Base-by-base conservation (phyloP, 2,113 vertebrate species). In the Oreochromis aureus region DNA sequence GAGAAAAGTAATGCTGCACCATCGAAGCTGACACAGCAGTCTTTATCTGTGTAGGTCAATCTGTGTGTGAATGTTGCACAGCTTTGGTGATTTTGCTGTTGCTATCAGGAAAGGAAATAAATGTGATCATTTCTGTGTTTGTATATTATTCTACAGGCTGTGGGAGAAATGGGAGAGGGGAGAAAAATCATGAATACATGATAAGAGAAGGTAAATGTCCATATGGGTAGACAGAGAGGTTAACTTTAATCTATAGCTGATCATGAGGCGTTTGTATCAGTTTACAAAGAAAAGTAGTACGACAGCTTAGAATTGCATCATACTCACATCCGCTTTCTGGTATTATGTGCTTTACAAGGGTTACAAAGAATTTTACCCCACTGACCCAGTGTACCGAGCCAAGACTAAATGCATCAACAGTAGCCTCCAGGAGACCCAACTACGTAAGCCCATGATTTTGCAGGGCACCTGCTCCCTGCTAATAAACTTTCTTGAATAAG, bases 401-500 rank as follows among this genome's bases (percentile, higher is more conserved):
- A 69, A 24, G 44, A 34, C 18, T 78, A 30, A 12, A 41, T 69
- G 63, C 48, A 44, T 84, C 24, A 44, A 55, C 34, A 73, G 22
- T 39, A 12, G 34, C 66, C 34, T 30, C 51, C 66, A 58, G 24
- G 56, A 58, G 53, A 15, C 19, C 4, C 10, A n/a, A 27, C 44
- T 51, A 44, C 27, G 5, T 71, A 61, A 34, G 71, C 41, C 19
- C 7, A 5, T 9, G 53, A 69, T 53, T 22, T 30, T 36, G 56
- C 36, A 34, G 18, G 24, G 22, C 30, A 27, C 66, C 24, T 63
- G 81, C 39, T 32, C 59, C 16, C 71, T n/a, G 54, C 81, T 81
- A 86, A 91, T 86, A 84, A 90, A 91, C 78, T 32, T 61, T 18
- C 89, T 55, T 73, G 36, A 22, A 81, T 22, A 36, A 69, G 73